Conservation (phyloP, 2,113 vertebrate genomes). For the Mesocricetus auratus region DNA sequence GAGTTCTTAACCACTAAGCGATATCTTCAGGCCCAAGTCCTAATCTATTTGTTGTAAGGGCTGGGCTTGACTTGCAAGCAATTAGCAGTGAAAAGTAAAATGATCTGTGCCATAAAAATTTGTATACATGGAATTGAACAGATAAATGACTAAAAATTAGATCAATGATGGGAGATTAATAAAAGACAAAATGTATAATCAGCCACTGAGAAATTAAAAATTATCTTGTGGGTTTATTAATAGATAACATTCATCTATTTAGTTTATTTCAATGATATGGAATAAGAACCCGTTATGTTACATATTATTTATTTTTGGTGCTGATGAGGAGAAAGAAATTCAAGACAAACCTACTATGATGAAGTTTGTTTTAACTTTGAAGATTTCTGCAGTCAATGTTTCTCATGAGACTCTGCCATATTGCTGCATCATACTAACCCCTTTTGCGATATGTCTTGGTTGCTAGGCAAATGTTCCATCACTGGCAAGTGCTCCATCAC, state of each 20-base stretch:
- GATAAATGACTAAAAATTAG: neutral
- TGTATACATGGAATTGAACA: neutral
- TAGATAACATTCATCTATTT: neutral
- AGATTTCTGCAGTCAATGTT: neutral
- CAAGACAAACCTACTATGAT: neutral
- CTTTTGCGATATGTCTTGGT: neutral
- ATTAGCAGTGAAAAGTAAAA: neutral
- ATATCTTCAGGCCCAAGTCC: neutral
- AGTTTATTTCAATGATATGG: neutral
- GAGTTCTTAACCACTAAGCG: neutral
- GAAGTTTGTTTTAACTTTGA: slow-evolving; percentile 22
- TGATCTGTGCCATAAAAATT: neutral
- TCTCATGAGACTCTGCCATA: neutral
- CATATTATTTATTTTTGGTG: neutral
- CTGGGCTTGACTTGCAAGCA: neutral
- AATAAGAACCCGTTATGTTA: neutral
- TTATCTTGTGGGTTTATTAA: neutral
- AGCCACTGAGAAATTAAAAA: neutral
- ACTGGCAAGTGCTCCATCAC: neutral
- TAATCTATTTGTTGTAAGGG: neutral
- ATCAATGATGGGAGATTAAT: neutral
- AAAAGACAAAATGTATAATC: neutral
- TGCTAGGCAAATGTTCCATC: neutral
- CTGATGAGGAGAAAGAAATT: neutral
- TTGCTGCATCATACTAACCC: neutral